Conservation (phyloP, 2,888 invertebrate genomes). For the Craniophora ligustri region DNA sequence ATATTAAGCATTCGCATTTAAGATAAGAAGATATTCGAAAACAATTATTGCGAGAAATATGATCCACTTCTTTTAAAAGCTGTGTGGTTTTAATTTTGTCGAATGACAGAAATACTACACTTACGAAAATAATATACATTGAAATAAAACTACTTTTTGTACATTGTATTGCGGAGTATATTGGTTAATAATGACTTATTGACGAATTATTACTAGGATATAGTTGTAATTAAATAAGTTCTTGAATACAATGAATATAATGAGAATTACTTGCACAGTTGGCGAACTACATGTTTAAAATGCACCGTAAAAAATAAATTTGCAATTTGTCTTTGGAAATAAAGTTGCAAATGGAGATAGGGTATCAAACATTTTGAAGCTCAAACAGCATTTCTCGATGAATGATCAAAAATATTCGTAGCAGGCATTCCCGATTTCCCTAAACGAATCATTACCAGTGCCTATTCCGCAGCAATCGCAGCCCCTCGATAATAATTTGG, state of each 20-base stretch:
- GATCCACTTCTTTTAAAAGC: constrained; percentile 3
- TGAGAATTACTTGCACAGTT: no score
- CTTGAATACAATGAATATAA: no score
- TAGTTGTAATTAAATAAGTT: no score
- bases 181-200: no score
- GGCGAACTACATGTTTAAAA: no score
- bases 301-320: neutral
- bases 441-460: constrained; percentile 62
- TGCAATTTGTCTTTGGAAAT: neutral
- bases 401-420: constrained; percentile 35
- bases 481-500: constrained; percentile 79
- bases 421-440: constrained; percentile 39
- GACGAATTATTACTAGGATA: no score
- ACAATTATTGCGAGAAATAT: constrained; percentile 7
- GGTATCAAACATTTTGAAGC: constrained; percentile 2
- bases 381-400: constrained; percentile 17
- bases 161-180: no score
- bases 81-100: neutral
- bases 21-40: neutral
- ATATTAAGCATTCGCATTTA: constrained; percentile 8
- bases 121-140: no score
- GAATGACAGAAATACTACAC: no score
- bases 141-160: no score
- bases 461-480: constrained; percentile 60
- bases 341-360: constrained; percentile 1